Conservation (phyloP, 2,113 vertebrate species). For the Hemicordylus capensis region DNA sequence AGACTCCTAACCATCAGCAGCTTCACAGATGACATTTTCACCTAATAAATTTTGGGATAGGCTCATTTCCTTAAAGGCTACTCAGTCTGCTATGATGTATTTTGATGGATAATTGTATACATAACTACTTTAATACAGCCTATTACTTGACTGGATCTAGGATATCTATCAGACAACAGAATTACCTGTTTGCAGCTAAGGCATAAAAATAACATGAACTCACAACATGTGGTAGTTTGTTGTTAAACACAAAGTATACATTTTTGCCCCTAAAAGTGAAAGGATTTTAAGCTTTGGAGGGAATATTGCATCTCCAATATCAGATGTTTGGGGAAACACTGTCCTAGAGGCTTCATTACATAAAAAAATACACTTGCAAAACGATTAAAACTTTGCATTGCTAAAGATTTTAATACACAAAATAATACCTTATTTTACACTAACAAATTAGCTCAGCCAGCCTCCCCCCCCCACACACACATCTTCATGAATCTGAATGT, state of each 20-base stretch:
- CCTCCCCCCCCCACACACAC: constrained; percentile 42
- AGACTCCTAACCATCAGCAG: background rate
- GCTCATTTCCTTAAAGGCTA: too few relatives aligned
- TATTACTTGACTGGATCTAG: too few relatives aligned
- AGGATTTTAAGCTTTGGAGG: background rate
- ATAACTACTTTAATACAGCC: too few relatives aligned
- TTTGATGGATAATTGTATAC: too few relatives aligned
- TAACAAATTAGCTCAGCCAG: constrained; percentile 25
- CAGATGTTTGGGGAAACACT: background rate
- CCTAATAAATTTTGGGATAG: too few relatives aligned
- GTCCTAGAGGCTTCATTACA: background rate
- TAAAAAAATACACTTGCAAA: background rate
- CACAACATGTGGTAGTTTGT: too few relatives aligned
- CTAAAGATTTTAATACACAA: constrained; percentile 60
- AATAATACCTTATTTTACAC: constrained; percentile 38
- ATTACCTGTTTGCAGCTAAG: too few relatives aligned
- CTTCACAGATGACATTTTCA: too few relatives aligned
- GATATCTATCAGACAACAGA: too few relatives aligned
- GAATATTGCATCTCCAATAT: background rate
- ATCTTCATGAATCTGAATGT: background rate
- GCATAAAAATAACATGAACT: too few relatives aligned
- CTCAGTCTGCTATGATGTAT: too few relatives aligned
- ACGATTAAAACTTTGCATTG: background rate
- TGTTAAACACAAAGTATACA: background rate
- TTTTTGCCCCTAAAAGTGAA: background rate